Percentiles rank a stretch among this genome's conserved stretches.
Conservation (phyloP, 2,888 invertebrate species). For the Isoperla grammatica region DNA sequence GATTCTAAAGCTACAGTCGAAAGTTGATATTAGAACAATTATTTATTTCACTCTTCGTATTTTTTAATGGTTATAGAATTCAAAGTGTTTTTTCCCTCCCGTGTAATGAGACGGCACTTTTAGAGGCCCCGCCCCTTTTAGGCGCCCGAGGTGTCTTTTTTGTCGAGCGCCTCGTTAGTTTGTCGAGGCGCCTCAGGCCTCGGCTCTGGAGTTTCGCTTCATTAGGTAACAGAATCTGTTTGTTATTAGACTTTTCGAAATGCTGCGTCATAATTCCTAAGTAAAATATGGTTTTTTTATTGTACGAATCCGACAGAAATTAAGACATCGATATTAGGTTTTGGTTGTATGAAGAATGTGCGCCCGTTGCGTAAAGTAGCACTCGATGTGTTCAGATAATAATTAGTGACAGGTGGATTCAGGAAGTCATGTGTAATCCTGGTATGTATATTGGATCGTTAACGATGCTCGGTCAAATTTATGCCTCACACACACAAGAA, state of each 20-base stretch:
- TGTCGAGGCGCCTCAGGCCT: background rate
- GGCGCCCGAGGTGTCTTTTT: background rate
- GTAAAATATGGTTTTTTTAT: conserved; percentile 3
- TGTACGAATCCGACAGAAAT: background rate
- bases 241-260: conserved; percentile 20
- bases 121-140: background rate
- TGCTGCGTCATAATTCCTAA: conserved; percentile 10
- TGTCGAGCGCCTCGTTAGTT: conserved; percentile 3
- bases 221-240: conserved; percentile 22
- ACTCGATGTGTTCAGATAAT: no score
- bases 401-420: no score
- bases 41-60: conserved; percentile 15
- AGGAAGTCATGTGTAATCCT: no score
- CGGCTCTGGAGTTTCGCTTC: conserved; percentile 9
- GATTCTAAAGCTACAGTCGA: conserved; percentile 8
- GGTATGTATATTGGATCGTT: no score
- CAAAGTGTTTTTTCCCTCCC: conserved; percentile 3
- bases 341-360: no score
- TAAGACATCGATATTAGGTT: background rate
- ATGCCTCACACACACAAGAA: no score
- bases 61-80: conserved; percentile 18
- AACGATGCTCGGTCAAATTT: no score
- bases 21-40: conserved; percentile 17
- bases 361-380: no score
- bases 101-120: conserved; percentile 14